Evolutionary conservation across 2,888 invertebrate genomes (phyloP), one percentile per base, ranked within the genome.

Genomic region (Volucella inflata): DNA sequence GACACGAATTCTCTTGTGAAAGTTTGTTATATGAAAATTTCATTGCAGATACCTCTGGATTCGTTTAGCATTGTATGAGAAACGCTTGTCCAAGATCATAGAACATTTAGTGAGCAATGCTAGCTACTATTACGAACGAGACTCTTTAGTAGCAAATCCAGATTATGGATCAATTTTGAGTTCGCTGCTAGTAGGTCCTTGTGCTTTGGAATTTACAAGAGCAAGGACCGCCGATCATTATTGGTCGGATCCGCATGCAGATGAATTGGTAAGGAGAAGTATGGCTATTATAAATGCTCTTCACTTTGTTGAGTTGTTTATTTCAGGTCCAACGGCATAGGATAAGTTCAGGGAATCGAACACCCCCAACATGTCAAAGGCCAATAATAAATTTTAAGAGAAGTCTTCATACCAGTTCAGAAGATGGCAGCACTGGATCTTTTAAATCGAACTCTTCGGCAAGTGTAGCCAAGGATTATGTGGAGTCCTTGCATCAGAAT

Each of bases 231-330:
- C 96, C 2, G 97, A 97, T 91, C 96, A 97, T 90, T 97, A 96
- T 89, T 98, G 97, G 97, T 96, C 96, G 0, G 98, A 98, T 93
- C 98, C 98, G 4, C 97, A 98, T 21, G 98, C 98, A 2, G 98
- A 98, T 91, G 98, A 98, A 93, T 93, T 99, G 91, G 97, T 95
- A 90, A 70, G 10, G 3, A 14, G 1, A 48, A 17, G 10, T 0
- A 8, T 6, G 2, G 9, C 9, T 4, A 30, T n/a, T 17, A 59
- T 14, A 17, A 2, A 14, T 2, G 14, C 6, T 9, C 10, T 16
- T 38, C 21, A 10, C 3, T 17, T 11, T 55, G 2, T 0, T n/a
- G 14, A 40, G 0, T 2, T 36, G 40, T 30, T 6, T 50, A n/a
- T 21, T 65, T 65, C 60, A 90, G 95, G 95, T 95, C 93, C 71